Evolutionary conservation across 2,797 vertebrate species (phyloP).

Genomic region (Masticophis lateralis): DNA sequence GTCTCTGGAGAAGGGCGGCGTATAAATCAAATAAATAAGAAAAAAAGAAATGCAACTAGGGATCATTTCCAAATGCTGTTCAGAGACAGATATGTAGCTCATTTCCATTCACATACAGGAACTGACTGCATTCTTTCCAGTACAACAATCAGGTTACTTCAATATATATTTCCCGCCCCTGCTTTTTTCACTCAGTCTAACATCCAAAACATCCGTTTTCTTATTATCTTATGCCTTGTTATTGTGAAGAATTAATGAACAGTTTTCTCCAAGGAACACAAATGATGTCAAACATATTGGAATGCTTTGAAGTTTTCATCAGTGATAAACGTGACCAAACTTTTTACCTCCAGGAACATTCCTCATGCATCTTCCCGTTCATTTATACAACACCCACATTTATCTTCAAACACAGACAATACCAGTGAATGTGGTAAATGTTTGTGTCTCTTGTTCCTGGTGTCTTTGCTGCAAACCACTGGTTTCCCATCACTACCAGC

Average conservation of each 20-base stretch:
- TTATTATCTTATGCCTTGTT: neutral
- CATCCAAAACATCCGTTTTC: neutral
- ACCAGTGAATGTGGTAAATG: too few relatives aligned
- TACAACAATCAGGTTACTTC: neutral
- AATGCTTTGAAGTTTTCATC: neutral
- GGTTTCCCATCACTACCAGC: too few relatives aligned
- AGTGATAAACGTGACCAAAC: neutral
- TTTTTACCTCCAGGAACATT: too few relatives aligned
- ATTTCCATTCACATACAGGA: neutral
- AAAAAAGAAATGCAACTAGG: neutral
- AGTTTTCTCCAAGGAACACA: neutral
- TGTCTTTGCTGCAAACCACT: too few relatives aligned
- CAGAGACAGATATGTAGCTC: neutral
- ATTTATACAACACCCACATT: too few relatives aligned
- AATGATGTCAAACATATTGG: neutral
- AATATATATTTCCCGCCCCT: neutral
- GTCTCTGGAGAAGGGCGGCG: too few relatives aligned
- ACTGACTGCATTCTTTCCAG: neutral
- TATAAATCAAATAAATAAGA: too few relatives aligned
- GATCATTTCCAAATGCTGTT: neutral
- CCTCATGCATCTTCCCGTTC: too few relatives aligned
- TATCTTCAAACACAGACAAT: too few relatives aligned
- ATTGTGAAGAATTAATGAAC: neutral
- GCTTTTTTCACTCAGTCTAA: neutral
- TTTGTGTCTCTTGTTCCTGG: too few relatives aligned